Base-by-base conservation (phyloP, 2,113 vertebrate species). In the Ornithorhynchus anatinus region DNA sequence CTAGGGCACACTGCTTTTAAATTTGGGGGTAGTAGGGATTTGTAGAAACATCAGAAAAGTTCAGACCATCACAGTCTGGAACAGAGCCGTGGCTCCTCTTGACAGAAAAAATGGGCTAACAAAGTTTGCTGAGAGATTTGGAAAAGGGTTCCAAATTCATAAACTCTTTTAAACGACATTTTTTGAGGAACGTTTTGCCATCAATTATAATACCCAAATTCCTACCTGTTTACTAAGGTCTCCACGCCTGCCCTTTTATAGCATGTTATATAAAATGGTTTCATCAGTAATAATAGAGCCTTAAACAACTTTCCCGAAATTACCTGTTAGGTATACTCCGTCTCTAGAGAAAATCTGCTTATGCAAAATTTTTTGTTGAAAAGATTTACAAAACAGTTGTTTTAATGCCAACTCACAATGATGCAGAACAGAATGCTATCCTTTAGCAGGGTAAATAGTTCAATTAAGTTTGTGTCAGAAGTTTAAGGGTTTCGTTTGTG, bases 311-410 rank as follows among this genome's bases (percentile, higher is more conserved):
- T 16, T 44, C 23, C 23, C 32, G 38, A 71, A 71, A 54, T 40
- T 65, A 75, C 81, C 84, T 84, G 71, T 82, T 80, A 69, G 75
- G 70, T 84, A 78, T 71, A 82, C n/a, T n/a, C n/a, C n/a, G n/a
- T n/a, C n/a, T n/a, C 71, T 85, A 29, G 84, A 78, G 69, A 60
- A 86, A 78, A 87, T 85, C 77, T 79, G 79, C 87, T 86, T 87
- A 75, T 85, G 83, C 86, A 87, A 87, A 89, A 88, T 80, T 89
- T 90, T 87, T 85, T 87, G 72, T 84, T 84, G 81, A 79, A 75
- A 81, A 69, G 72, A 70, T 80, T 69, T 80, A 22, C 50, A 65
- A 59, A 85, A 71, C 84, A 86, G 70, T 83, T 86, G 77, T 59
- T 84, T 86, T 86, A 81, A 75, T 81, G 79, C 77, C 73, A 63